A percentile compares a stretch with the other conserved stretches of the same genome.
These are phyloP conservation scores for Nasonia longicornis DNA, from an alignment of 1,140 invertebrate species.

Conservation along the genomic window DNA sequence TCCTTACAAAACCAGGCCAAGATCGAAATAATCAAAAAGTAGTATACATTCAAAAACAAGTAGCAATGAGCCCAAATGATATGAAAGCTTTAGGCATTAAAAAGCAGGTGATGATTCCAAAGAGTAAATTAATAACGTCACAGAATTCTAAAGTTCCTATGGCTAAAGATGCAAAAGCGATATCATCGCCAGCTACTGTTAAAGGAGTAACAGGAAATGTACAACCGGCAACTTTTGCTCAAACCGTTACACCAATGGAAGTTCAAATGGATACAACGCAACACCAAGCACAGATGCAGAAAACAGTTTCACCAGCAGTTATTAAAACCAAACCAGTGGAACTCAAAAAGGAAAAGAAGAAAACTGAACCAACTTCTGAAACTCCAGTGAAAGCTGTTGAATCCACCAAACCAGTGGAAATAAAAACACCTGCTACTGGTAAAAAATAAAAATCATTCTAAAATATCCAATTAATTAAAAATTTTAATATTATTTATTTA, in stretches of 20 bases:
- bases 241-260: conserved; percentile 43
- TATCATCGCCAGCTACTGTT: conserved; percentile 45
- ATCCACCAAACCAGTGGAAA: conserved; percentile 51
- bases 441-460: conserved; percentile 28
- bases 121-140: conserved; percentile 55
- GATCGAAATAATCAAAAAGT: conserved; percentile 60
- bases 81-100: conserved; percentile 55
- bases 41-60: conserved; percentile 63
- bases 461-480: conserved; percentile 5
- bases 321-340: conserved; percentile 58
- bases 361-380: conserved; percentile 54
- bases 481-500: conserved; percentile 23
- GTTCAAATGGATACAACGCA: conserved; percentile 21
- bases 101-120: conserved; percentile 57
- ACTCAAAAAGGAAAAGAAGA: conserved; percentile 62
- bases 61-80: conserved; percentile 61
- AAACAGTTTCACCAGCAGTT: conserved; percentile 25
- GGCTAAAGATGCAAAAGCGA: conserved; percentile 58
- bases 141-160: conserved; percentile 51
- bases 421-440: conserved; percentile 57
- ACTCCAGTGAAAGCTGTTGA: conserved; percentile 49
- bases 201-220: conserved; percentile 11
- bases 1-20: conserved; percentile 64
- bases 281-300: conserved; percentile 40
- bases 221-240: conserved; percentile 21